Evolutionary conservation across 2,888 invertebrate genomes (phyloP), one percentile per base, ranked within the genome.

Genomic region (Sympetrum striolatum): DNA sequence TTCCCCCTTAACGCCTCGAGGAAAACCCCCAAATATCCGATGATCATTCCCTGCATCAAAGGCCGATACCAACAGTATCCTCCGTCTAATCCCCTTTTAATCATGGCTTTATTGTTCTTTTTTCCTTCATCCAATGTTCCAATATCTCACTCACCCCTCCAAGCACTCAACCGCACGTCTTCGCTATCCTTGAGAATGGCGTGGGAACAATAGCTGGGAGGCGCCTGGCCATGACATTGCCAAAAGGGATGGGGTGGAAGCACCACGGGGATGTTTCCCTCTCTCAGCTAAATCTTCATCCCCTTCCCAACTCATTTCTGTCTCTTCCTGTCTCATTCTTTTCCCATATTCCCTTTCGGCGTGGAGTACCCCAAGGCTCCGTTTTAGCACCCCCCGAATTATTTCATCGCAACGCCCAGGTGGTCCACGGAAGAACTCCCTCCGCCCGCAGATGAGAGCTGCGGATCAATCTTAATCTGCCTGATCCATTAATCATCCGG

Each of bases 141-240:
- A 25, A 25, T 31, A 53, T 31, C 2, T 14, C 64, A 4, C 73
- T 31, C 31, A 0, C 0, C 73, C 25, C 73, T 12, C 25, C 73
- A 3, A 73, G 31, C 73, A 73, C 73, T 31, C 73, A 53, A 73
- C 73, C 73, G 31, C 73, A 73, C 25, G 31, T 73, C 73, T 73
- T 73, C 15, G 22, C 73, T 37, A 58, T 60, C 60, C 60, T 4
- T 31, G 73, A 73, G 73, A 31, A 31, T 86, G 58, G 37, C 86
- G 60, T 86, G 86, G 86, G 86, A 86, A 86, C 86, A 86, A 86
- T 86, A 31, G 86, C 58, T 58, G 14, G 10, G 39, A 64, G 60
- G 86, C 60, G 86, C 48, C 86, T 86, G 86, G 86, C 86, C 86
- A 60, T 60, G 86, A 86, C 86, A 60, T 86, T 60, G n/a, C 86